phyloP scores from a whole-genome alignment of 2,797 vertebrate species.

The Scolopax bukidnonensis region DNA sequence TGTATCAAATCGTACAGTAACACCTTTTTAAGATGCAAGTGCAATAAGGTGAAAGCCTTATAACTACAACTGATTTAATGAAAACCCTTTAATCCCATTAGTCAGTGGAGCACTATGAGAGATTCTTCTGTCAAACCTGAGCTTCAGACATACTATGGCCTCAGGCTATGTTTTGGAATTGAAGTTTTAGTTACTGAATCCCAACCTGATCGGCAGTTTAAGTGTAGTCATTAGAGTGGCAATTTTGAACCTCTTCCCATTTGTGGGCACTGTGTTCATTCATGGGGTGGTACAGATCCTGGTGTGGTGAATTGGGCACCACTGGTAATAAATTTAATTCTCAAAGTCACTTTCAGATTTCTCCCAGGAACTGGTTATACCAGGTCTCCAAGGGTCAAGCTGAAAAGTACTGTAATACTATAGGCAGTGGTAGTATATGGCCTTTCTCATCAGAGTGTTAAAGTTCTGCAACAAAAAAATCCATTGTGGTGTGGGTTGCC shows the following conservation, averaged over 20 bases:
- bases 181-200: constrained; percentile 52
- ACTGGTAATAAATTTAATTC: constrained; percentile 16
- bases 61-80: constrained; percentile 57
- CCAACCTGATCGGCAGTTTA: constrained; percentile 42
- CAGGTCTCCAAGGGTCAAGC: neutral
- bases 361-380: neutral
- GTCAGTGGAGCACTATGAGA: constrained; percentile 13
- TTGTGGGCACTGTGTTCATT: neutral
- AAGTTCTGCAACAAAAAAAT: neutral
- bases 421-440: neutral
- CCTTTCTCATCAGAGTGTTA: neutral
- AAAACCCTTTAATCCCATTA: constrained; percentile 66
- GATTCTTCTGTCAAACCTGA: constrained; percentile 46
- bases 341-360: neutral
- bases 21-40: constrained; percentile 51
- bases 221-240: constrained; percentile 29
- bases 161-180: constrained; percentile 56
- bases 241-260: neutral
- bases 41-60: constrained; percentile 48
- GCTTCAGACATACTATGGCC: constrained; percentile 48
- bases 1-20: neutral
- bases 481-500: neutral
- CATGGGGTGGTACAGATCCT: neutral
- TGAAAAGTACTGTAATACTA: neutral
- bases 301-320: neutral